Percentiles rank a stretch among this genome's conserved stretches.
These are phyloP conservation scores for Nematostella vectensis DNA, from an alignment of 92 coral and sea anemone species.

Conservation along the genomic window DNA sequence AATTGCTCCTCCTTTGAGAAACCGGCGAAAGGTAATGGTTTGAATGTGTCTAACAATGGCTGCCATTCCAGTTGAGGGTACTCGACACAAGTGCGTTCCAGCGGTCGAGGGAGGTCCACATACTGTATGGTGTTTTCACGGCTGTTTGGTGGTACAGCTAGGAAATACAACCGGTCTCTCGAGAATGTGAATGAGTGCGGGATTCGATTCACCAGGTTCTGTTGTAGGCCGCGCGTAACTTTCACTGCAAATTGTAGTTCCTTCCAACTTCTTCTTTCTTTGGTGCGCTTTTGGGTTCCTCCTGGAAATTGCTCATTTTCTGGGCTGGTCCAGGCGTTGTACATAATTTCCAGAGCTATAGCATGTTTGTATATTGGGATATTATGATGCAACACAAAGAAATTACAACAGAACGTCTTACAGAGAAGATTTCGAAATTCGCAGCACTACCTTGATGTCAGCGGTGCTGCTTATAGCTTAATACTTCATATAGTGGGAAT, in stretches of 20 bases:
- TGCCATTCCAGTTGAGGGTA: slow-evolving; percentile 59
- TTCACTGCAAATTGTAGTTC: slow-evolving; percentile 86
- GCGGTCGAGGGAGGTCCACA: slow-evolving; percentile 55
- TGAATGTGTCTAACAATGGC: slow-evolving; percentile 59
- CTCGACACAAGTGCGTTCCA: slow-evolving; percentile 15
- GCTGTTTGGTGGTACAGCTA: slow-evolving; percentile 82
- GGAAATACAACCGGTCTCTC: slow-evolving; percentile 76
- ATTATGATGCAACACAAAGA: background rate
- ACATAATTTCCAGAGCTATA: slow-evolving; percentile 12
- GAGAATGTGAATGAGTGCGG: slow-evolving; percentile 93
- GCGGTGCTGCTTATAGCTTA: too few relatives aligned
- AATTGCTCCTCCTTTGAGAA: slow-evolving; percentile 91
- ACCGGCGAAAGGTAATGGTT: slow-evolving; percentile 71
- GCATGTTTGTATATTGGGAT: background rate
- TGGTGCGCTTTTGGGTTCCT: slow-evolving; percentile 8
- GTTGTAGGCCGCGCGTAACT: slow-evolving; percentile 62
- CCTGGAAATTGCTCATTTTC: slow-evolving; percentile 20
- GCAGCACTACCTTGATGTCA: too few relatives aligned
- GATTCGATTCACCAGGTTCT: slow-evolving; percentile 70
- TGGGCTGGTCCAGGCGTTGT: slow-evolving; percentile 6
- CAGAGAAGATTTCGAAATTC: background rate
- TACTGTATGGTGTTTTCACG: slow-evolving; percentile 91
- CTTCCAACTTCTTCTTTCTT: slow-evolving; percentile 58
- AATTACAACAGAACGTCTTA: background rate
- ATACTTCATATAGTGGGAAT: too few relatives aligned